Base-by-base conservation (phyloP, 2,797 vertebrate genomes). In the Nyctibius grandis region DNA sequence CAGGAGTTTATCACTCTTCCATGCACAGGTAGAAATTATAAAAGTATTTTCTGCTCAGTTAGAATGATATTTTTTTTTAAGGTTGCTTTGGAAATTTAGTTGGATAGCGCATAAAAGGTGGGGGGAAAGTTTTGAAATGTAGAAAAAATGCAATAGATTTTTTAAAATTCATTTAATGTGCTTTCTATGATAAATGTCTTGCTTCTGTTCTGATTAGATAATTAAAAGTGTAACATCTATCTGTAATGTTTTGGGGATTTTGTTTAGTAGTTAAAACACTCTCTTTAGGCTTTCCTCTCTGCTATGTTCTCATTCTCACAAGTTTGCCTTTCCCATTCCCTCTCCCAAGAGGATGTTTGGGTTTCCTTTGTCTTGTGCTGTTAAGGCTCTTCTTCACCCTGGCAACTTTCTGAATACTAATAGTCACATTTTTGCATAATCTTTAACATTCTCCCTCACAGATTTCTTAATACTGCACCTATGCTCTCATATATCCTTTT, bases 1-100 rank as follows among this genome's bases (percentile, higher is more conserved):
- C 98, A 98, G 99, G 98, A 99, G 99, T 97, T 98, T 99, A 97
- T 99, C 99, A 68, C 99, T 99, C 98, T 99, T 99, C 98, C 99
- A 99, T 40, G 99, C 99, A 98, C 99, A 99, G 99, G 99, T 99
- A 98, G 73, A 90, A 87, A 84, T 83, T 67, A 14, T 11, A n/a
- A 67, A 87, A 80, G 36, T 80, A 73, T 47, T 89, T 95, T 96
- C 57, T 92, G 6, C 84, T 93, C 31, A 48, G 12, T 82, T 77
- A 92, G 45, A 89, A 85, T 68, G 54, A 42, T 16, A 50, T 7
- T 2, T 18, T 69, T 75, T 87, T 45, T 63, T 23, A 56, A 44
- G 9, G 38, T 80, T 76, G 40, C 45, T 68, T 54, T 95, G 29
- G 50, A 61, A 95, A 88, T 56, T 53, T 38, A 44, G 47, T 91